These are phyloP conservation scores for Scaptomyza graminum DNA, from an alignment of 1,140 invertebrate genomes.

Conservation along the genomic window DNA sequence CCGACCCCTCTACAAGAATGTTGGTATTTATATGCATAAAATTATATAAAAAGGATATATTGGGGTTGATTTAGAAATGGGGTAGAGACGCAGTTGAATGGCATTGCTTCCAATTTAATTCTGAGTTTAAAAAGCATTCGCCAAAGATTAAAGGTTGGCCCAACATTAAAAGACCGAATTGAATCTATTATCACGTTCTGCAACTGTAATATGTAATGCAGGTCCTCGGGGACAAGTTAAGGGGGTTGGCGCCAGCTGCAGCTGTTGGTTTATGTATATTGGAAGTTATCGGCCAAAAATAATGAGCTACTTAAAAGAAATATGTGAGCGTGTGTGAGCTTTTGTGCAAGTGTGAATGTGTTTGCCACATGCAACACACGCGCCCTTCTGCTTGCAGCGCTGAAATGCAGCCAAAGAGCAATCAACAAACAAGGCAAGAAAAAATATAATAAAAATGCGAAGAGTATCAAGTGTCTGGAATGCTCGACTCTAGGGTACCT, in stretches of 20 bases:
- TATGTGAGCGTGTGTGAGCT: slow-evolving; percentile 35
- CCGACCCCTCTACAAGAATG: neutral
- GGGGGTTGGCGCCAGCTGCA: neutral
- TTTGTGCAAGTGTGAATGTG: neutral
- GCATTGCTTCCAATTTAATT: slow-evolving; percentile 75
- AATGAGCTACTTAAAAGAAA: slow-evolving; percentile 77
- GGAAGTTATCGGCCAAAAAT: slow-evolving; percentile 37
- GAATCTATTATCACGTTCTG: slow-evolving; percentile 21
- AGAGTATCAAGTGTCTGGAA: neutral
- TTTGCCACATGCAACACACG: slow-evolving; percentile 6
- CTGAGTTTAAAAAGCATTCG: no score
- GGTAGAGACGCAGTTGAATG: slow-evolving; percentile 42
- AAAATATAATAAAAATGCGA: neutral
- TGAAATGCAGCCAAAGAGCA: slow-evolving; percentile 16
- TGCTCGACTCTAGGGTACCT: neutral
- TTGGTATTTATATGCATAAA: neutral
- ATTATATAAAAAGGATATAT: neutral
- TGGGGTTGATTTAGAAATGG: slow-evolving; percentile 4
- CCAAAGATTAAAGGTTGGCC: slow-evolving; percentile 7
- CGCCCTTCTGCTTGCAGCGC: slow-evolving; percentile 5
- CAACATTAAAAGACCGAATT: slow-evolving; percentile 28
- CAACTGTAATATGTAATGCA: slow-evolving; percentile 2
- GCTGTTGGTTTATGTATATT: slow-evolving; percentile 38
- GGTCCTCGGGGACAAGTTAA: neutral
- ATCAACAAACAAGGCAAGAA: slow-evolving; percentile 12